Evolutionary conservation across 2,797 vertebrate genomes (phyloP).

Genomic region (Sphaeramia orbicularis): DNA sequence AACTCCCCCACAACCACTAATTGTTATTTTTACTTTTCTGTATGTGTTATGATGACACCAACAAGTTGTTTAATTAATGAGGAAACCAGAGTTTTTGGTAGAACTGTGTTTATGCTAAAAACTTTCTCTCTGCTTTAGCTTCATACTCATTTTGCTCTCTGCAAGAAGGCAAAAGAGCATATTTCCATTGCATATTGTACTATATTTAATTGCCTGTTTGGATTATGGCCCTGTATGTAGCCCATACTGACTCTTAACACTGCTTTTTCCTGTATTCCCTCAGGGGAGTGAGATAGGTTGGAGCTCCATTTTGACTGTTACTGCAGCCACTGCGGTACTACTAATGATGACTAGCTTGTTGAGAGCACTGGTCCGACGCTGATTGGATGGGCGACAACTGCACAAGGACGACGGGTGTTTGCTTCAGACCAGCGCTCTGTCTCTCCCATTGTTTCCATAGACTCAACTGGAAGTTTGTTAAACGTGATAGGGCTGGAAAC

Average conservation of each 20-base stretch:
- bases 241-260: slow-evolving; percentile 33
- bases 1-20: background rate
- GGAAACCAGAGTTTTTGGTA: background rate
- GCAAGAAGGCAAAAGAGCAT: slow-evolving; percentile 3
- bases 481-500: slow-evolving; percentile 37
- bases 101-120: background rate
- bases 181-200: slow-evolving; percentile 33
- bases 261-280: slow-evolving; percentile 56
- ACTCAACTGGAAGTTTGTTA: slow-evolving; percentile 48
- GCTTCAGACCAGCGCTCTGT: slow-evolving; percentile 62
- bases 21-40: background rate
- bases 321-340: slow-evolving; percentile 81
- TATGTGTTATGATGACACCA: background rate
- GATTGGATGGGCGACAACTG: slow-evolving; percentile 69
- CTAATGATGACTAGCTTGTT: slow-evolving; percentile 78
- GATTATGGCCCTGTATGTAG: background rate
- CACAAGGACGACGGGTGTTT: slow-evolving; percentile 57
- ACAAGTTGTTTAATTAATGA: slow-evolving; percentile 4
- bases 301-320: slow-evolving; percentile 84
- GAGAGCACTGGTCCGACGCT: slow-evolving; percentile 78
- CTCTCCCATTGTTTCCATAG: slow-evolving; percentile 57
- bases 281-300: slow-evolving; percentile 84
- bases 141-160: slow-evolving; percentile 10
- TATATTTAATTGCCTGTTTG: slow-evolving; percentile 7
- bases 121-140: background rate